Base-by-base conservation (phyloP, 2,113 vertebrate species). In the Dipodomys stephensi region DNA sequence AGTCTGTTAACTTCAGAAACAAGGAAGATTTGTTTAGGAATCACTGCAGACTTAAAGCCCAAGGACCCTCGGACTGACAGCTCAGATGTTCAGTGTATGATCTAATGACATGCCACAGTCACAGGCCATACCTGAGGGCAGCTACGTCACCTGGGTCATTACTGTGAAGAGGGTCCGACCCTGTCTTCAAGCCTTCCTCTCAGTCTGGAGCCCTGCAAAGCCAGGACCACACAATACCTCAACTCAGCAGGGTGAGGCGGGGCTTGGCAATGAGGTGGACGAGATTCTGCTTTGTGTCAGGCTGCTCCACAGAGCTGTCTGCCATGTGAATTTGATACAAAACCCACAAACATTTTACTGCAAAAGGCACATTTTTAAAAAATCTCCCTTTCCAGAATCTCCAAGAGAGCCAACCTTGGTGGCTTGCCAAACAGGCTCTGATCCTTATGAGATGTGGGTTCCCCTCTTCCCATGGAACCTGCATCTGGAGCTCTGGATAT, bases 291-390 rank as follows among this genome's bases (percentile, higher is more conserved):
- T 97, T 97, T 98, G 92, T 96, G 89, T 98, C 95, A 32, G 0
- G 22, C 92, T 77, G 85, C 44, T 92, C 39, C n/a, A 22, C 46
- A 82, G 87, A 96, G 83, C 87, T 90, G 62, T 94, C 91, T 92
- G 94, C 79, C 88, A 94, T 35, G 22, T 93, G 96, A 93, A 69
- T 95, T 97, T 96, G 91, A 97, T 96, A 97, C 92, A 88, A 96
- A 92, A 79, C 94, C 88, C 39, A 2, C 0, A 12, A 92, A 88
- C 5, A 1, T 94, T 97, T 96, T 91, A 79, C 62, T 2, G 3
- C 77, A 87, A 68, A 0, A 44, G 89, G 83, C 1, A 0, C 64
- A 30, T 91, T 97, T n/a, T n/a, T n/a, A n/a, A n/a, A n/a, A n/a
- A n/a, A 96, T 96, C 96, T 97, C 84, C 44, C 65, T 96, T 91